Evolutionary conservation across 2,113 vertebrate genomes (phyloP), one percentile per base, ranked within the genome.

Genomic region (Laticauda laticaudata): DNA sequence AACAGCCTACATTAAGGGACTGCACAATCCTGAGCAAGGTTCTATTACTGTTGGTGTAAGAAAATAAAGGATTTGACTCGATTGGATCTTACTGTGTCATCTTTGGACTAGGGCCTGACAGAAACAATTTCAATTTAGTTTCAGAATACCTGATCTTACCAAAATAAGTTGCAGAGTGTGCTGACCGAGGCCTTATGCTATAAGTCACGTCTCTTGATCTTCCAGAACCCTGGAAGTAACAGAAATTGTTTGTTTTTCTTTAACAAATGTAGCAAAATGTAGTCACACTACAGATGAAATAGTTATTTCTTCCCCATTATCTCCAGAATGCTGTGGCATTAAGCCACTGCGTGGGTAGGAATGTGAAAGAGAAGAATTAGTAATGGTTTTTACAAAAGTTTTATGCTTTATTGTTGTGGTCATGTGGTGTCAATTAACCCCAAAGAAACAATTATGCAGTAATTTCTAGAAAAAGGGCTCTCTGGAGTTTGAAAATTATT

Each of bases 61-160:
- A 34, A 34, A 34, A 69, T 34, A 69, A 34, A 69, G 29, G 64
- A 69, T 69, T 69, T 29, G 29, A 34, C 14, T 34, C 4, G n/a
- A 34, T 69, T 69, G 4, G 64, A n/a, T 34, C 64, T 69, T 69
- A 18, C 12, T 69, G 12, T 69, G 26, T 69, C 14, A 34, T 69
- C 29, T 69, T 69, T 69, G 64, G 64, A 34, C 64, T 69, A 18
- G 29, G 12, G 14, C 29, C 29, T 15, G 14, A 5, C 29, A 69
- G 12, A 69, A 69, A 45, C 21, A 93, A 95, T 90, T 92, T 86
- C 90, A 39, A 88, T 29, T 69, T 86, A 54, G 1, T 59, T 53
- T 93, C 48, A 54, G 87, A 93, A 12, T 21, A 95, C 39, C 56
- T 91, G 90, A 91, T 91, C 95, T 96, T 94, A 93, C 93, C 92